phyloP scores from a whole-genome alignment of 2,797 vertebrate species.

The Melanotaenia pygmaea region DNA sequence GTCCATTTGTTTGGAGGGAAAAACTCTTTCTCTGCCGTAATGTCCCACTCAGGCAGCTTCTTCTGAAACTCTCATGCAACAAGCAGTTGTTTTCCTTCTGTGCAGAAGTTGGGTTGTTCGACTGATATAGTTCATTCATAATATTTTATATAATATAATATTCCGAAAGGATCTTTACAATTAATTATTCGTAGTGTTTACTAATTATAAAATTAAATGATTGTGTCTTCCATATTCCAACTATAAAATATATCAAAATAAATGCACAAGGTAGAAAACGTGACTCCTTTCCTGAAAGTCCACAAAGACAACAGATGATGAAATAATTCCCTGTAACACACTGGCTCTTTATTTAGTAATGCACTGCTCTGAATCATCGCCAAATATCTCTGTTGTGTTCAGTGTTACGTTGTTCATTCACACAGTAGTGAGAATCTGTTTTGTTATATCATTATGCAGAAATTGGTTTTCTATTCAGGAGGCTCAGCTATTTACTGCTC shows the following conservation, averaged over 20 bases:
- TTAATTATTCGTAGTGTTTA: too few relatives aligned
- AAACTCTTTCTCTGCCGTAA: too few relatives aligned
- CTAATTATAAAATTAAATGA: too few relatives aligned
- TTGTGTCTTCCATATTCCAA: too few relatives aligned
- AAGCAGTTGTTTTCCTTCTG: too few relatives aligned
- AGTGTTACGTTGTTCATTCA: conserved; percentile 51
- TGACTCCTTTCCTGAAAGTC: conserved; percentile 6
- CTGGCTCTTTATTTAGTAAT: conserved; percentile 26
- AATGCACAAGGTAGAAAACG: conserved; percentile 13
- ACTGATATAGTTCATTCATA: too few relatives aligned
- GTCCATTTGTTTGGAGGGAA: too few relatives aligned
- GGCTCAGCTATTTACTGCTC: conserved; percentile 82
- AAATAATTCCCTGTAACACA: conserved; percentile 34
- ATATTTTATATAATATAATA: too few relatives aligned
- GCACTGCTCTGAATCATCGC: conserved; percentile 46
- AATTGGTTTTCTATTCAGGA: conserved; percentile 79
- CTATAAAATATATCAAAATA: conserved; percentile 13
- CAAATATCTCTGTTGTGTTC: conserved; percentile 53
- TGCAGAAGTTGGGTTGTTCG: too few relatives aligned
- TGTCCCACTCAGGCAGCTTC: too few relatives aligned
- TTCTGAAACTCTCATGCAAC: too few relatives aligned
- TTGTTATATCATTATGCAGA: conserved; percentile 79
- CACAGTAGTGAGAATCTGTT: conserved; percentile 67
- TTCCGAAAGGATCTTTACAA: too few relatives aligned
- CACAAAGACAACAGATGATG: conserved; percentile 41